A percentile compares a stretch with the other conserved stretches of the same genome.
Conservation (phyloP, 2,113 vertebrate species). For the Zosterops japonicus region DNA sequence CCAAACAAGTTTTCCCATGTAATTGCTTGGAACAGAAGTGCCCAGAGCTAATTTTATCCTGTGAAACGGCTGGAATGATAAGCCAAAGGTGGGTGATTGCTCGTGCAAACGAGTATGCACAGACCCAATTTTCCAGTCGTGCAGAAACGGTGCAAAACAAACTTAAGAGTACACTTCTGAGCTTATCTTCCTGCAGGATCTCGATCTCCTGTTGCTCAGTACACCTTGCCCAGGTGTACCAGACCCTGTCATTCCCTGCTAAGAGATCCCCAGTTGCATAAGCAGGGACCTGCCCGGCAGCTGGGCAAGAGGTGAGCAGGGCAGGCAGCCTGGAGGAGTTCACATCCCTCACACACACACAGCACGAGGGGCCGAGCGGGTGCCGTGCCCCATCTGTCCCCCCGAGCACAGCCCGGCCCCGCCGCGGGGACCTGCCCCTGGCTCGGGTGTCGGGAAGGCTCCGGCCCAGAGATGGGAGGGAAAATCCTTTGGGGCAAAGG, state of each 20-base stretch:
- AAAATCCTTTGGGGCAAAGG: fast-evolving
- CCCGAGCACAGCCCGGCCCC: background rate
- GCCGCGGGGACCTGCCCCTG: background rate
- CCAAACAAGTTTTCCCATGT: background rate
- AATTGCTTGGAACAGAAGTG: background rate
- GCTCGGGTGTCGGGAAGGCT: background rate
- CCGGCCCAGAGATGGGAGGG: background rate
- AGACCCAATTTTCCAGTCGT: background rate
- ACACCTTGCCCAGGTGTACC: background rate
- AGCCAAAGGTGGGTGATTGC: background rate
- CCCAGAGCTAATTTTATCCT: conserved; percentile 1
- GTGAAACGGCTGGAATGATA: background rate
- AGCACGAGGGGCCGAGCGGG: background rate
- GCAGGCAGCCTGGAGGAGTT: background rate
- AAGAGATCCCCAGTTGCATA: background rate
- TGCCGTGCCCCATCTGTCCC: fast-evolving
- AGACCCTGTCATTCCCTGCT: background rate
- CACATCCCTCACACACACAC: background rate
- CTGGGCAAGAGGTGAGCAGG: background rate
- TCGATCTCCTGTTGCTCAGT: background rate
- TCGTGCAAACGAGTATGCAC: background rate
- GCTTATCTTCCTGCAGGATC: background rate
- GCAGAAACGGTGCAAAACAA: background rate
- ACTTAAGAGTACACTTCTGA: background rate
- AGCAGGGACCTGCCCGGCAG: background rate